A percentile compares a stretch with the other conserved stretches of the same genome.
These are phyloP conservation scores for Lepilemur ruficaudatus DNA, from an alignment of 2,797 vertebrate species.

Conservation along the genomic window DNA sequence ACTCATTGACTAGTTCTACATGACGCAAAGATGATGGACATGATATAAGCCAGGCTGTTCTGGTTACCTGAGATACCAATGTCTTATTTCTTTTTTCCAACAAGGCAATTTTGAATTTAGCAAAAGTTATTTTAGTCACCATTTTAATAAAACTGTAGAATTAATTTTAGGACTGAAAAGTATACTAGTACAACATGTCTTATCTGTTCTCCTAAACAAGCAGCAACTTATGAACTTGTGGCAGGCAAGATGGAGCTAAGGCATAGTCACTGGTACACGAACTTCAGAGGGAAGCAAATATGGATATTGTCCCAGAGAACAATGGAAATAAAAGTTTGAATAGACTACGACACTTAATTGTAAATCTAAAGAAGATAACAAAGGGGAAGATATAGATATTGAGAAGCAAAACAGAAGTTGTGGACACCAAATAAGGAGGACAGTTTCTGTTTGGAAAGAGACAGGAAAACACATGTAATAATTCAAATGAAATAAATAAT, in stretches of 20 bases:
- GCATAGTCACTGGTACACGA: background rate
- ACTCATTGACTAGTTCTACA: background rate
- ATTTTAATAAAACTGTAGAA: slow-evolving; percentile 23
- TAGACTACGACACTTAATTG: background rate
- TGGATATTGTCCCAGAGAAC: background rate
- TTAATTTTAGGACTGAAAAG: background rate
- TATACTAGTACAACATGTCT: background rate
- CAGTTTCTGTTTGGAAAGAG: background rate
- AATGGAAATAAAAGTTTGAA: background rate
- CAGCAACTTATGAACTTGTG: background rate
- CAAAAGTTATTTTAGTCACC: slow-evolving; percentile 38
- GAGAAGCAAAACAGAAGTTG: background rate
- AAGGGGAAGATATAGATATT: background rate
- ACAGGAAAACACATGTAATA: background rate
- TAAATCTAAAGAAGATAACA: background rate
- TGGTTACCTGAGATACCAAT: background rate
- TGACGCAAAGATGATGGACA: background rate
- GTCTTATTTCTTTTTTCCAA: background rate
- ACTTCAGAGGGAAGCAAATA: background rate
- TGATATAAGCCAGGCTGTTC: background rate
- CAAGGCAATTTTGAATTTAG: background rate
- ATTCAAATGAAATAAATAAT: background rate
- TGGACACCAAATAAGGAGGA: background rate
- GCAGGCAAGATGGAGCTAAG: background rate
- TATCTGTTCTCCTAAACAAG: background rate